Evolutionary conservation across 2,888 invertebrate species (phyloP).

Genomic region (Mythimna lalbum): DNA sequence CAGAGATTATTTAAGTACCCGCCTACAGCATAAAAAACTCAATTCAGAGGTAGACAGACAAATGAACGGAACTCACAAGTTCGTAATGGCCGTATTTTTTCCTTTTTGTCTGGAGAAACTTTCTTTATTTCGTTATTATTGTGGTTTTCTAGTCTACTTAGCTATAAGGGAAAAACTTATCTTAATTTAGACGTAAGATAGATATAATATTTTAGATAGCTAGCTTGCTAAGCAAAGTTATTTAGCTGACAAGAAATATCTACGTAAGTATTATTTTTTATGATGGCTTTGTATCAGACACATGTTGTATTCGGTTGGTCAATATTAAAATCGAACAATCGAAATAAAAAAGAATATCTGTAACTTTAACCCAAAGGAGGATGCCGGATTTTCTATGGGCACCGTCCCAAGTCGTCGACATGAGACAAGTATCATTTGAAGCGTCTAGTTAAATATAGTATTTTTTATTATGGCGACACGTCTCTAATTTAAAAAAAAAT

Average conservation of each 20-base stretch:
- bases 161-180: background rate
- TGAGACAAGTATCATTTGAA: too few relatives aligned
- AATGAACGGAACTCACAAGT: constrained; percentile 26
- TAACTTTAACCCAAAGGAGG: too few relatives aligned
- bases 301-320: too few relatives aligned
- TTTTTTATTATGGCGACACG: too few relatives aligned
- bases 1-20: constrained; percentile 5
- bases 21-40: constrained; percentile 25
- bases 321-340: too few relatives aligned
- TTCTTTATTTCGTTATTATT: constrained; percentile 24
- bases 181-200: constrained; percentile 1
- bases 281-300: too few relatives aligned
- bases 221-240: background rate
- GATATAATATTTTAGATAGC: constrained; percentile 2
- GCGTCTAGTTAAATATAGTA: too few relatives aligned
- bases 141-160: constrained; percentile 4
- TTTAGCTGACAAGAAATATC: background rate
- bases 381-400: too few relatives aligned
- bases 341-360: too few relatives aligned
- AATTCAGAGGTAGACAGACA: constrained; percentile 32
- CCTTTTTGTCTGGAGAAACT: constrained; percentile 18
- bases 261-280: background rate
- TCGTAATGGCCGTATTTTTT: constrained; percentile 44
- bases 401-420: too few relatives aligned
- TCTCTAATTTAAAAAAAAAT: too few relatives aligned